phyloP scores from a whole-genome alignment of 2,797 vertebrate species.

The Melanotaenia pygmaea region DNA sequence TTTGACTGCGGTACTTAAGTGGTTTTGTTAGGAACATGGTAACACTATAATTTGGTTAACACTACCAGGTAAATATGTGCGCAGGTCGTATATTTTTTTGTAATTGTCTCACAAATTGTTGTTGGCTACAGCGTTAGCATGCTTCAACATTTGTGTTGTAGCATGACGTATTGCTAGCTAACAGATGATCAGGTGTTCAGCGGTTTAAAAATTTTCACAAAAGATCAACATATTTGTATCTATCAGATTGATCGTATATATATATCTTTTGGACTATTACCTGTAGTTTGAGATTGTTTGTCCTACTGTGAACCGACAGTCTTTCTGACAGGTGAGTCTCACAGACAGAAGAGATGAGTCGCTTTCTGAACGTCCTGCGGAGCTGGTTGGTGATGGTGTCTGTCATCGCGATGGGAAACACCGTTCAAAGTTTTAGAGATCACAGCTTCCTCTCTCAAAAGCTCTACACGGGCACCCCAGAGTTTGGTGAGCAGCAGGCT shows the following conservation, averaged over 20 bases:
- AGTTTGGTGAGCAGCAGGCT: conserved; percentile 84
- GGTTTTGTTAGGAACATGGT: conserved; percentile 13
- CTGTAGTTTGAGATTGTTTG: background rate
- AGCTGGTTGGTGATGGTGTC: conserved; percentile 97
- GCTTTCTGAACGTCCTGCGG: conserved; percentile 92
- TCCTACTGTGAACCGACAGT: background rate
- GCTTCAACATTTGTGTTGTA: conserved; percentile 7
- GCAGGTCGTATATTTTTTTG: background rate
- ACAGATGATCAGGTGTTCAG: background rate
- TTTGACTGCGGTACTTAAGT: background rate
- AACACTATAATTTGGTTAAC: conserved; percentile 20
- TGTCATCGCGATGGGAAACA: conserved; percentile 93
- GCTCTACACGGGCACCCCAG: conserved; percentile 92
- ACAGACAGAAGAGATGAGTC: conserved; percentile 83
- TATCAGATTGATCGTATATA: background rate
- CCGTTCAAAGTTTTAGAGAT: conserved; percentile 94
- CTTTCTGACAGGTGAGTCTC: conserved; percentile 45
- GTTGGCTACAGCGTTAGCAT: conserved; percentile 15
- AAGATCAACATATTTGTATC: background rate
- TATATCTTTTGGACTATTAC: no score
- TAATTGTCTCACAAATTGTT: background rate
- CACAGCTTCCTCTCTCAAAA: conserved; percentile 95
- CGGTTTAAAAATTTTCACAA: no score
- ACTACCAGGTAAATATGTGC: conserved; percentile 43
- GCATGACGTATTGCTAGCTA: conserved; percentile 5